A percentile compares a stretch with the other conserved stretches of the same genome.
Evolutionary conservation across 1,140 invertebrate species (phyloP).

Genomic region (Pararge aegeria): DNA sequence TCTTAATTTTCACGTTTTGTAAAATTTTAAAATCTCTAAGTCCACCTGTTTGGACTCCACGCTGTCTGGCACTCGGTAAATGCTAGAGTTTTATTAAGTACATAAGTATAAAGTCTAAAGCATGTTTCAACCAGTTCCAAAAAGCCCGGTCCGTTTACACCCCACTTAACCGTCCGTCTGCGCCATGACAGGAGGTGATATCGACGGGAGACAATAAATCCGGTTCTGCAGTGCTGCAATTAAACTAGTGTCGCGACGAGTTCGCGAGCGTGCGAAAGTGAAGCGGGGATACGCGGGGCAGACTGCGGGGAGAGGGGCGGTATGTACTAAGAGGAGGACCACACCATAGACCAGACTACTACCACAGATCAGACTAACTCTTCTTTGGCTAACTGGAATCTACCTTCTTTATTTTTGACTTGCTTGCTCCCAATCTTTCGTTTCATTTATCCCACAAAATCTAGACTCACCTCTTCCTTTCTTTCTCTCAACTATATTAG

Average conservation of each 20-base stretch:
- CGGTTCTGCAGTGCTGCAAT: constrained; percentile 75
- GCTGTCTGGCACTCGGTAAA: too few relatives aligned
- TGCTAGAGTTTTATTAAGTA: too few relatives aligned
- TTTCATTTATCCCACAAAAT: too few relatives aligned
- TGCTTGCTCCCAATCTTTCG: too few relatives aligned
- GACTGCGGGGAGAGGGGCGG: constrained; percentile 18
- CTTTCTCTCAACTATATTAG: too few relatives aligned
- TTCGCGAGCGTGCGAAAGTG: constrained; percentile 76
- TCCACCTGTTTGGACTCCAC: too few relatives aligned
- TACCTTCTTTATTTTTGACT: too few relatives aligned
- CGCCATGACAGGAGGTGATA: constrained; percentile 61
- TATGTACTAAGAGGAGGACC: constrained; percentile 14
- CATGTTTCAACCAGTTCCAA: constrained; percentile 8
- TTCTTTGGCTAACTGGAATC: too few relatives aligned
- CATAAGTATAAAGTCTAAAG: background rate
- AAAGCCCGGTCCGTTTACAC: constrained; percentile 40
- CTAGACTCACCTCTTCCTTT: too few relatives aligned
- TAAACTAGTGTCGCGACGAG: constrained; percentile 74
- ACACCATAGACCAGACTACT: background rate
- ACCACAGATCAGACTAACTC: too few relatives aligned
- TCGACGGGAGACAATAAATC: constrained; percentile 72
- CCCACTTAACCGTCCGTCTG: constrained; percentile 43
- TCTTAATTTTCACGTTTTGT: too few relatives aligned
- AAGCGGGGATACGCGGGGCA: constrained; percentile 41
- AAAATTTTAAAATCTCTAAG: too few relatives aligned